Percentiles rank a stretch among this genome's conserved stretches.
Conservation (phyloP, 64 coral and sea anemone species). For the Montipora cactus region DNA sequence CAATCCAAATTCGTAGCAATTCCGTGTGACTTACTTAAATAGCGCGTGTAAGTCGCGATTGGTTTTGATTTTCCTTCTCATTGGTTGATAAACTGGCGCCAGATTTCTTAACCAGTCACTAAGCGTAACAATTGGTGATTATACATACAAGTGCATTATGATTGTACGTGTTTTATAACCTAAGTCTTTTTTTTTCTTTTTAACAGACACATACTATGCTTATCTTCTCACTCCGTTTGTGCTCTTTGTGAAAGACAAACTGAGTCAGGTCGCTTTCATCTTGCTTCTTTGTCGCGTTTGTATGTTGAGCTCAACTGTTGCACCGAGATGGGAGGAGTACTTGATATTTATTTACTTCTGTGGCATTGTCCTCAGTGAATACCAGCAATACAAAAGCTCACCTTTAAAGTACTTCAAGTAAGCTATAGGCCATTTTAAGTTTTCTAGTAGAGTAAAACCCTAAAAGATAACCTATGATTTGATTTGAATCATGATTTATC, state of each 20-base stretch:
- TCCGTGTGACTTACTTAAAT: no score
- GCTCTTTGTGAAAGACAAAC: neutral
- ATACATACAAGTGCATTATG: no score
- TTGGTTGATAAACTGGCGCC: no score
- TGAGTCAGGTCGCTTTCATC: neutral
- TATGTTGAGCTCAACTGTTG: neutral
- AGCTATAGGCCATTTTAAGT: neutral
- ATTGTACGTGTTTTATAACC: no score
- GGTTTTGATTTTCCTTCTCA: no score
- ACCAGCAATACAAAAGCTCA: neutral
- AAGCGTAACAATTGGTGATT: no score
- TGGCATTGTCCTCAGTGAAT: neutral
- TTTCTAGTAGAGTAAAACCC: no score
- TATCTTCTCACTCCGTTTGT: neutral
- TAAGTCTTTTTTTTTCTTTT: neutral
- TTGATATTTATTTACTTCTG: constrained; percentile 22
- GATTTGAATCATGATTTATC: no score
- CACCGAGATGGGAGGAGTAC: neutral
- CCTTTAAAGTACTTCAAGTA: constrained; percentile 30
- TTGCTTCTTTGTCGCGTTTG: neutral
- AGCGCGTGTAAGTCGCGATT: no score
- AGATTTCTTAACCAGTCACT: no score
- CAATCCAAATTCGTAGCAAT: no score
- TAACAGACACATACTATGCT: neutral
- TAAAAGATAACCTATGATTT: no score